Percentiles rank a stretch among this genome's conserved stretches.
These are phyloP conservation scores for Podabrus alpinus DNA, from an alignment of 2,888 invertebrate species.

Conservation along the genomic window DNA sequence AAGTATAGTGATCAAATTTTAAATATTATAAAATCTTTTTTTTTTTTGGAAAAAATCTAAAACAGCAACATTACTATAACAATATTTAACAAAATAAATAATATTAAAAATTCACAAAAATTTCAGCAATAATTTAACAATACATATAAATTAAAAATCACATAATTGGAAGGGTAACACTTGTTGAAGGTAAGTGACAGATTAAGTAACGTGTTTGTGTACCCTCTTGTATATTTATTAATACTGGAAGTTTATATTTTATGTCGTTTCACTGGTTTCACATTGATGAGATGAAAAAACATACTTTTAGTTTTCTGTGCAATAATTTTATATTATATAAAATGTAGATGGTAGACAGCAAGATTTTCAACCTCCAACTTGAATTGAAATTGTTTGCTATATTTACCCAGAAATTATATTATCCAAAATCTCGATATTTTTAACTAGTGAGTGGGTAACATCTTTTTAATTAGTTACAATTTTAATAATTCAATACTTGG, in stretches of 20 bases:
- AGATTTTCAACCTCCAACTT: background rate
- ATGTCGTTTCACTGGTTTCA: background rate
- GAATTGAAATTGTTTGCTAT: background rate
- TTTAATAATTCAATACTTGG: background rate
- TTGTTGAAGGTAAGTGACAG: background rate
- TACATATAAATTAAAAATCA: background rate
- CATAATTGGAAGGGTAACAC: background rate
- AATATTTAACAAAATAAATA: background rate
- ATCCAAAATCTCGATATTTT: background rate
- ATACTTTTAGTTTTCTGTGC: background rate
- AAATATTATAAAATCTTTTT: conserved; percentile 10
- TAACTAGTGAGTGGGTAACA: background rate
- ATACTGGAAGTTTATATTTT: background rate
- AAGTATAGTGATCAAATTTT: conserved; percentile 17
- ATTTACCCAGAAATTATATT: background rate
- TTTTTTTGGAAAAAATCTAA: background rate
- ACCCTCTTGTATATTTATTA: background rate
- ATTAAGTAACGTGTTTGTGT: background rate
- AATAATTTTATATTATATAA: background rate
- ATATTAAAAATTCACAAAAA: background rate
- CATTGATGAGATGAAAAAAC: background rate
- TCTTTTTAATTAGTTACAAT: background rate
- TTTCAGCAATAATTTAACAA: background rate
- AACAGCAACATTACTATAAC: background rate
- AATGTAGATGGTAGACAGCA: background rate